Conservation (phyloP, 2,113 vertebrate species). For the Gadus chalcogrammus region DNA sequence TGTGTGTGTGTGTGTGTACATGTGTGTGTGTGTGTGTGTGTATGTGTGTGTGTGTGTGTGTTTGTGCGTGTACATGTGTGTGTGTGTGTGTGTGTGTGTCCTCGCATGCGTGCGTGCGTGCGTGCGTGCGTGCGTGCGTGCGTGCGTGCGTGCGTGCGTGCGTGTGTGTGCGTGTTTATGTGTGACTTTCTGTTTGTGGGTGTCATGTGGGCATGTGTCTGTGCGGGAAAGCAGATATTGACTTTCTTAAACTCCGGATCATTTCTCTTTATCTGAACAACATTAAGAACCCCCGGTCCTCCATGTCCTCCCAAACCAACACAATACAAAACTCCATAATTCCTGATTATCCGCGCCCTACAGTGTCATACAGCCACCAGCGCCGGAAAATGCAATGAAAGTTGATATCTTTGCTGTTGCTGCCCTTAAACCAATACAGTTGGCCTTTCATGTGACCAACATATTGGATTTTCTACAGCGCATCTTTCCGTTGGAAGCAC, state of each 20-base stretch:
- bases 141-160: too few species aligned
- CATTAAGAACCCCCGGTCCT: slow-evolving; percentile 68
- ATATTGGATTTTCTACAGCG: slow-evolving; percentile 39
- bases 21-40: too few species aligned
- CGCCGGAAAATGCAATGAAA: slow-evolving; percentile 72
- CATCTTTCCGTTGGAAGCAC: slow-evolving; percentile 45
- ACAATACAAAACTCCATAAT: slow-evolving; percentile 69
- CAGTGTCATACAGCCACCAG: slow-evolving; percentile 58
- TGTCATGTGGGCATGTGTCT: neutral
- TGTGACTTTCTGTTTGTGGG: neutral
- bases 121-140: neutral
- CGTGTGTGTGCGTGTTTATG: too few species aligned
- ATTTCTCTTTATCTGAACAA: slow-evolving; percentile 81
- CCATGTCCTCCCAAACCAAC: neutral
- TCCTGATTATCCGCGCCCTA: slow-evolving; percentile 39
- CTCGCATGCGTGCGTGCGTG: neutral
- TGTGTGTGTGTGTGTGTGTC: too few species aligned
- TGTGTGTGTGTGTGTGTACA: too few species aligned
- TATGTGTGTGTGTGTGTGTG: too few species aligned
- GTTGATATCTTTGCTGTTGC: slow-evolving; percentile 57
- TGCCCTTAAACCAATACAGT: slow-evolving; percentile 46
- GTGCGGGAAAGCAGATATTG: slow-evolving; percentile 76
- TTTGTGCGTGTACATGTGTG: too few species aligned
- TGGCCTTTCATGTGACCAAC: slow-evolving; percentile 63
- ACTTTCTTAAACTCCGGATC: slow-evolving; percentile 77